Evolutionary conservation across 2,797 vertebrate species (phyloP).

Genomic region (Odontamblyopus lacepedii): DNA sequence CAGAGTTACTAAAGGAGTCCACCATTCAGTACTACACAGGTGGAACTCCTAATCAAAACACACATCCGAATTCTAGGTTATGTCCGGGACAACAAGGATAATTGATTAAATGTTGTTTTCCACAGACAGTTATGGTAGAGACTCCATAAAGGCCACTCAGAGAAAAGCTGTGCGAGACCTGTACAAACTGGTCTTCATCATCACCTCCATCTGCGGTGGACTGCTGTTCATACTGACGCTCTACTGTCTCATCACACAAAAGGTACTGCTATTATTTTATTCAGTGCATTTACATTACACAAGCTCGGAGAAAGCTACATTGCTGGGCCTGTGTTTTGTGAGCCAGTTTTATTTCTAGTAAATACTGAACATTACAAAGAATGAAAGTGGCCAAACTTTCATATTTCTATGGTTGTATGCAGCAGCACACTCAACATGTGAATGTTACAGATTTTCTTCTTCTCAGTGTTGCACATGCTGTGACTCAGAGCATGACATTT

Average conservation of each 20-base stretch:
- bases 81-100: constrained; percentile 19
- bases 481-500: background rate
- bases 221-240: constrained; percentile 69
- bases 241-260: constrained; percentile 74
- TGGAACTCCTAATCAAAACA: constrained; percentile 32
- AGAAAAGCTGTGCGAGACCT: constrained; percentile 54
- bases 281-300: constrained; percentile 19
- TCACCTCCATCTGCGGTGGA: constrained; percentile 70
- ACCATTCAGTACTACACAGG: constrained; percentile 56
- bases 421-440: constrained; percentile 6
- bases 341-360: constrained; percentile 17
- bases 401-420: constrained; percentile 8
- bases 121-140: constrained; percentile 62
- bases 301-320: constrained; percentile 24
- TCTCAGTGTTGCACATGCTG: constrained; percentile 7
- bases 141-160: constrained; percentile 56
- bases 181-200: constrained; percentile 75
- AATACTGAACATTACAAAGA: constrained; percentile 23
- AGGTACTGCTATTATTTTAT: constrained; percentile 63
- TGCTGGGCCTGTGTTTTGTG: constrained; percentile 21
- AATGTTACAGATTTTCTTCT: constrained; percentile 1
- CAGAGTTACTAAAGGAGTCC: constrained; percentile 46
- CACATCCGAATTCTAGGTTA: constrained; percentile 15
- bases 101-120: constrained; percentile 31
- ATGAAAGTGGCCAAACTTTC: constrained; percentile 6